phyloP scores from a whole-genome alignment of 2,888 invertebrate species.

The Panopea generosa region DNA sequence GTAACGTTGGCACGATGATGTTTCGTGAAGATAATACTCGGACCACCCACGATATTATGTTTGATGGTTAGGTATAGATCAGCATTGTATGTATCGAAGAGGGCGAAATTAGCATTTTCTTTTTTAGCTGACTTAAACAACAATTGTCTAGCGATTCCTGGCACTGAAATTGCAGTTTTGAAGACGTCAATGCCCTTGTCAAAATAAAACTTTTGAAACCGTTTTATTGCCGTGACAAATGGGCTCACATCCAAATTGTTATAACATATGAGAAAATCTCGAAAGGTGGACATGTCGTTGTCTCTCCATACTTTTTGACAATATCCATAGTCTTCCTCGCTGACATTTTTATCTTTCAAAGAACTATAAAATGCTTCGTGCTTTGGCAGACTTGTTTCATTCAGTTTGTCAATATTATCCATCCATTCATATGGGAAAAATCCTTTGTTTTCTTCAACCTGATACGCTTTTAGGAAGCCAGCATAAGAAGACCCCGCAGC shows the following conservation, averaged over 20 bases:
- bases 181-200: constrained; percentile 60
- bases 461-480: constrained; percentile 50
- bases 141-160: constrained; percentile 55
- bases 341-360: constrained; percentile 26
- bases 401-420: constrained; percentile 20
- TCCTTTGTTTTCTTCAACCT: constrained; percentile 26
- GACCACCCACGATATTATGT: constrained; percentile 51
- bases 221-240: constrained; percentile 55
- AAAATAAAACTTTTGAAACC: constrained; percentile 51
- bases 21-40: constrained; percentile 44
- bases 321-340: constrained; percentile 22
- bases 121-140: constrained; percentile 38
- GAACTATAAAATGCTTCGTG: constrained; percentile 31
- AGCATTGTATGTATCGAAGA: constrained; percentile 31
- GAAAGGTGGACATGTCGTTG: constrained; percentile 47
- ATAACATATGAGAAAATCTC: constrained; percentile 66
- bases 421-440: constrained; percentile 40
- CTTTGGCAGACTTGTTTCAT: constrained; percentile 2
- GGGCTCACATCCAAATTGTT: constrained; percentile 61
- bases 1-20: constrained; percentile 35
- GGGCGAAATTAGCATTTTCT: constrained; percentile 42
- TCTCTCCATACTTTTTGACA: constrained; percentile 54
- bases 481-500: constrained; percentile 43
- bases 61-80: constrained; percentile 60
- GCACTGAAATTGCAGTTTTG: constrained; percentile 58